Evolutionary conservation across 2,888 invertebrate genomes (phyloP), one percentile per base, ranked within the genome.

Genomic region (Eupeodes latifasciatus): DNA sequence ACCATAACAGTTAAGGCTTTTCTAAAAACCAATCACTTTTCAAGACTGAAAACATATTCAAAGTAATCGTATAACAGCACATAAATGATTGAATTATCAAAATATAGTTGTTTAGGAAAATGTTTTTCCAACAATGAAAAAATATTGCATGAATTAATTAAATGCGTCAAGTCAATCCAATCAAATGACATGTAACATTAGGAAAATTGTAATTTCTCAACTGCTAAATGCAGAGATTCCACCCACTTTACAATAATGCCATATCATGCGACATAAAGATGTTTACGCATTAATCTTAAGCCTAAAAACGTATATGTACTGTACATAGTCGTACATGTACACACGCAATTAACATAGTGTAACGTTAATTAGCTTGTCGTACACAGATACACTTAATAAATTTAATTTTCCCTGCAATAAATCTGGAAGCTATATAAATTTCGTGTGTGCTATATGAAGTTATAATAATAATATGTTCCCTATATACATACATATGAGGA

Each of bases 341-440:
- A 77, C 78, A 81, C 84, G 85, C 85, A 88, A 88, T 88, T 88
- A 88, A 88, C 88, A 88, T 88, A 88, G 85, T 88, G 88, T 88
- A 88, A 88, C 81, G 88, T 84, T 88, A 88, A 88, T 88, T 88
- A 88, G 88, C 81, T 85, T 88, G 88, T 88, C 88, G 88, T 85
- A 85, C 84, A 81, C 88, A 88, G 88, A 88, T 88, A 88, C 88
- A 88, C 88, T 88, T 88, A 88, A 88, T 88, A 88, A 85, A 88
- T 88, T 85, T 85, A 85, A 88, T 88, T 88, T 85, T 85, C 69
- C 81, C 81, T 78, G 88, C 88, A 81, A 88, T 88, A 85, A 84
- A 88, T 88, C 88, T 85, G 88, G 81, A 81, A 85, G 85, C 84
- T 71, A 55, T 62, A 34, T 49, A 55, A 61, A 84, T 88, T 57